Percentiles rank a stretch among this genome's conserved stretches.
Evolutionary conservation across 2,888 invertebrate genomes (phyloP).

Genomic region (Hydraecia micacea): DNA sequence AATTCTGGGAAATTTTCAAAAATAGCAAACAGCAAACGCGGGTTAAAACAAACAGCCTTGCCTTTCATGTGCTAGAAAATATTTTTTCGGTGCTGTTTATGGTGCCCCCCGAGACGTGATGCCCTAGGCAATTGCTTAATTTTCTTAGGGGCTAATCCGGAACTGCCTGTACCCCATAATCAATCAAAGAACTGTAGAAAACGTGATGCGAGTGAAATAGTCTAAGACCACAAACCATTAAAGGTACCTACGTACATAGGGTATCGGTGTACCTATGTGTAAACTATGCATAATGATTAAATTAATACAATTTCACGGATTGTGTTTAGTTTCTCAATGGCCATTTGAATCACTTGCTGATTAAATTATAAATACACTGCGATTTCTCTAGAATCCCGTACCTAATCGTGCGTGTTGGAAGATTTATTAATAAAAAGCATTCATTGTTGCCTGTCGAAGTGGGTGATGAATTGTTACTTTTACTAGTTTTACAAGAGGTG

Average conservation of each 20-base stretch:
- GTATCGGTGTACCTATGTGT: neutral
- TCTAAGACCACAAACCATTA: neutral
- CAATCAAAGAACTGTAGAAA: neutral
- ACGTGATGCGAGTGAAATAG: neutral
- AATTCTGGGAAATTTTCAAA: too few relatives aligned
- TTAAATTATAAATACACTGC: slow-evolving; percentile 14
- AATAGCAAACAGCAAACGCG: too few relatives aligned
- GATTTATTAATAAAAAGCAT: slow-evolving; percentile 13
- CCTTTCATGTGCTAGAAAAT: too few relatives aligned
- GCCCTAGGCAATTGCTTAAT: too few relatives aligned
- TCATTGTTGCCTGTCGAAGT: slow-evolving; percentile 1
- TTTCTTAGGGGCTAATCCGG: too few relatives aligned
- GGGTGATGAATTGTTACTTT: slow-evolving; percentile 30
- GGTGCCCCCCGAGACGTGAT: too few relatives aligned
- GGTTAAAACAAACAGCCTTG: too few relatives aligned
- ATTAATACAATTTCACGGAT: slow-evolving; percentile 9
- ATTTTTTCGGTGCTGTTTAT: too few relatives aligned
- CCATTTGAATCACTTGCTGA: slow-evolving; percentile 4
- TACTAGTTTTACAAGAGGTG: slow-evolving; percentile 16
- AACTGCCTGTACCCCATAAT: neutral
- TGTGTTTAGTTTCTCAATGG: slow-evolving; percentile 5
- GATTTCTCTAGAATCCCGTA: slow-evolving; percentile 29
- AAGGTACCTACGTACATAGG: neutral
- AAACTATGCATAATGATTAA: slow-evolving; percentile 2
- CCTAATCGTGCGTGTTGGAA: slow-evolving; percentile 25